These are phyloP conservation scores for Spilogale gracilis DNA, from an alignment of 2,113 vertebrate genomes.

Conservation along the genomic window DNA sequence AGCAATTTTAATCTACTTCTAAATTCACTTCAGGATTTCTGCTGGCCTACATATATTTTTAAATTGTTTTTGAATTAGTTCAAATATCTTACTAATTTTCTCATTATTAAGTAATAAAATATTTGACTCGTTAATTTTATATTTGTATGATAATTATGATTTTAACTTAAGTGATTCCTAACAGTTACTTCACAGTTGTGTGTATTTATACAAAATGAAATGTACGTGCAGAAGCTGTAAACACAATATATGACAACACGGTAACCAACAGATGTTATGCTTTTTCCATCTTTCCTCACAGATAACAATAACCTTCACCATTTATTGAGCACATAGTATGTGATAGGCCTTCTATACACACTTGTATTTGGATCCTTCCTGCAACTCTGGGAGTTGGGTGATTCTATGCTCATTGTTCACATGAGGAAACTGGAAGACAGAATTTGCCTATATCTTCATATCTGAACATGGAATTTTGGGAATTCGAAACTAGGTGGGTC, in stretches of 20 bases:
- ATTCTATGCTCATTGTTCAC: not conserved
- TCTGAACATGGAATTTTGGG: not conserved
- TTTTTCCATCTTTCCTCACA: not conserved
- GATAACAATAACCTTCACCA: not conserved
- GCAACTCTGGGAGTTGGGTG: not conserved
- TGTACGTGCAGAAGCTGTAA: not conserved
- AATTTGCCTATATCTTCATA: not conserved
- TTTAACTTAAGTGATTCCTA: constrained; percentile 12
- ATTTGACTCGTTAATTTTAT: not conserved
- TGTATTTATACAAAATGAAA: not conserved
- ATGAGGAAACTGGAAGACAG: not conserved
- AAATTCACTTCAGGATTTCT: not conserved
- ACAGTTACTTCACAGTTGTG: not conserved
- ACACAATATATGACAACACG: not conserved
- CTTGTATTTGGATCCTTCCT: not conserved
- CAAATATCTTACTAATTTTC: not conserved
- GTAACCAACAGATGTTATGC: not conserved
- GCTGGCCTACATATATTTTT: not conserved
- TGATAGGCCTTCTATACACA: not conserved
- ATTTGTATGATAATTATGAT: not conserved
- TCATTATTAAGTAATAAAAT: constrained; percentile 46
- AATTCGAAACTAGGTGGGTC: not conserved
- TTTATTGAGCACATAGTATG: not conserved
- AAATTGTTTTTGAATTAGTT: not conserved
- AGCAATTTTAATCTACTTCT: not conserved